Evolutionary conservation across 2,888 invertebrate genomes (phyloP).

Genomic region (Caenorhabditis sulstoni): DNA sequence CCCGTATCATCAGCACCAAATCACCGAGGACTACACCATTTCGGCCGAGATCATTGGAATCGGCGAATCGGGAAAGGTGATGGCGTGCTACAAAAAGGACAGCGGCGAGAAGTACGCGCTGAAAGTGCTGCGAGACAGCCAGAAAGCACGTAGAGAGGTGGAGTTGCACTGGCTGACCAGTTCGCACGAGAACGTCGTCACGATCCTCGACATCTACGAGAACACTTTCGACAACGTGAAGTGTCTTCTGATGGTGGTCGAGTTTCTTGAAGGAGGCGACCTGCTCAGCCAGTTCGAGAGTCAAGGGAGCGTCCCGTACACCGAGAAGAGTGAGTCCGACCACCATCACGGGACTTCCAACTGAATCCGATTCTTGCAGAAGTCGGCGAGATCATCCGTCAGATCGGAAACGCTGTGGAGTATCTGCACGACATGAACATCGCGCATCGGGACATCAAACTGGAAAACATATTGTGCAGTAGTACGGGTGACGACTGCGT

Average conservation of each 20-base stretch:
- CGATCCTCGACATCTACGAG: slow-evolving; percentile 94
- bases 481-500: slow-evolving; percentile 86
- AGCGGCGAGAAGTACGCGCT: slow-evolving; percentile 90
- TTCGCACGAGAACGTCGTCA: slow-evolving; percentile 93
- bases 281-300: slow-evolving; percentile 97
- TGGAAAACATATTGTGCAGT: slow-evolving; percentile 90
- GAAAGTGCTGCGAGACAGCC: slow-evolving; percentile 93
- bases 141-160: slow-evolving; percentile 94
- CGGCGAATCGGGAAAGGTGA: slow-evolving; percentile 98
- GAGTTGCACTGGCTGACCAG: slow-evolving; percentile 96
- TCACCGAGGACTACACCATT: slow-evolving; percentile 80
- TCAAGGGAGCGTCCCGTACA: slow-evolving; percentile 93
- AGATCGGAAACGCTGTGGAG: slow-evolving; percentile 94
- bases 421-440: slow-evolving; percentile 95
- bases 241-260: slow-evolving; percentile 91
- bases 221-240: slow-evolving; percentile 92
- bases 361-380: slow-evolving; percentile 84
- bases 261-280: slow-evolving; percentile 97
- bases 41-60: slow-evolving; percentile 88
- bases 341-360: background rate
- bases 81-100: slow-evolving; percentile 90
- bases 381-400: slow-evolving; percentile 94
- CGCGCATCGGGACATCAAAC: slow-evolving; percentile 83
- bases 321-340: slow-evolving; percentile 87
- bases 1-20: slow-evolving; percentile 73